Conservation (phyloP, 2,113 vertebrate genomes). For the Pseudorasbora parva region DNA sequence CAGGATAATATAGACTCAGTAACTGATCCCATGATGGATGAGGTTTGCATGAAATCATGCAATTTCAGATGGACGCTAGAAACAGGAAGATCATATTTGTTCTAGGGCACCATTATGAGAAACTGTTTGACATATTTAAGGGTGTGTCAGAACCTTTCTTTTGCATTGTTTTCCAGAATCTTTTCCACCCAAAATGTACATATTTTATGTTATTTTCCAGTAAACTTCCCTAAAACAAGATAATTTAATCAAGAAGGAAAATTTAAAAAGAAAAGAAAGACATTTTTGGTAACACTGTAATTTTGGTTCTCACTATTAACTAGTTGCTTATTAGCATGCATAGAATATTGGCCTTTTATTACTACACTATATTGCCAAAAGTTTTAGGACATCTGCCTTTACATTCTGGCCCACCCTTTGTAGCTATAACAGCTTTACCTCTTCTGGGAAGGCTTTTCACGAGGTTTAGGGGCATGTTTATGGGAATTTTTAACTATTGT, state of each 20-base stretch:
- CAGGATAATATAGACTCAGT: conserved; percentile 47
- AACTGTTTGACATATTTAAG: conserved; percentile 46
- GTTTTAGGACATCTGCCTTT: too few species aligned
- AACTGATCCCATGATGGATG: conserved; percentile 59
- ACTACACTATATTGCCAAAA: too few species aligned
- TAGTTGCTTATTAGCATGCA: too few species aligned
- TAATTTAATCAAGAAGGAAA: not conserved
- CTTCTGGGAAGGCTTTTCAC: too few species aligned
- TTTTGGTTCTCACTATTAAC: too few species aligned
- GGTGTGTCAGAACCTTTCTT: conserved; percentile 50
- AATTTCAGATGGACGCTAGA: conserved; percentile 49
- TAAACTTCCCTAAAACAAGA: not conserved
- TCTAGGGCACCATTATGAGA: conserved; percentile 44
- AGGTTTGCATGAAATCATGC: conserved; percentile 41
- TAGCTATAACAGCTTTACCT: too few species aligned
- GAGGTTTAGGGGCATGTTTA: too few species aligned
- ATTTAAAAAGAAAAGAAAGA: too few species aligned
- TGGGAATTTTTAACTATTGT: too few species aligned
- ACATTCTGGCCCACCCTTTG: too few species aligned
- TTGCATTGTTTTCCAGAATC: conserved; percentile 30
- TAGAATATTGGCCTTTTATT: too few species aligned
- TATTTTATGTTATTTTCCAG: not conserved
- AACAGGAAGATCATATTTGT: conserved; percentile 51
- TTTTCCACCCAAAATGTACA: not conserved
- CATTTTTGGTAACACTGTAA: too few species aligned